These are phyloP conservation scores for Brachyhypopomus gauderio DNA, from an alignment of 2,113 vertebrate species.

Conservation along the genomic window DNA sequence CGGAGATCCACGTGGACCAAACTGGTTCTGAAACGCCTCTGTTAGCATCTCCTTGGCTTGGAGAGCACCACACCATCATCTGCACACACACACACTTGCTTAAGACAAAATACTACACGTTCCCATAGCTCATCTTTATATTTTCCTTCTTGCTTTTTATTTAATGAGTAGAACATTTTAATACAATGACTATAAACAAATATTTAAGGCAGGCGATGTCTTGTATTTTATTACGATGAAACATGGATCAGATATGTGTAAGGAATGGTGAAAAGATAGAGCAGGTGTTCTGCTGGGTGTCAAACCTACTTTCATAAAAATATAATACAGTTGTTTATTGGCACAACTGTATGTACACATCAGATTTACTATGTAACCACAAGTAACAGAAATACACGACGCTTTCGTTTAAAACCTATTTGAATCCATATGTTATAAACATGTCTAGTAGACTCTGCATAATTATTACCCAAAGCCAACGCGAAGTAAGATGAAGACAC, in stretches of 20 bases:
- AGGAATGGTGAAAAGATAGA: no score
- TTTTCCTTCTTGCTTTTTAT: no score
- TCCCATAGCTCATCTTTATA: no score
- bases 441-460: conserved; percentile 2
- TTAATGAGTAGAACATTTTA: no score
- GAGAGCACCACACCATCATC: conserved; percentile 2
- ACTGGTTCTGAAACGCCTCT: conserved; percentile 10
- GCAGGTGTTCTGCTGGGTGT: neutral
- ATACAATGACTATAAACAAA: no score
- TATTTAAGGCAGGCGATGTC: neutral
- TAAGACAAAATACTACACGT: no score
- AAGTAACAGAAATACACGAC: neutral
- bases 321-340: neutral
- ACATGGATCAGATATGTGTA: neutral
- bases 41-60: neutral
- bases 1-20: conserved; percentile 38
- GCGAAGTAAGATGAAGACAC: conserved; percentile 24
- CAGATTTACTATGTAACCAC: neutral
- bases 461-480: conserved; percentile 18
- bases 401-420: neutral
- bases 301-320: neutral
- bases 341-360: neutral
- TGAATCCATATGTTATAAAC: conserved; percentile 8
- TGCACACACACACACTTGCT: neutral
- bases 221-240: neutral